A percentile compares a stretch with the other conserved stretches of the same genome.
phyloP scores from a whole-genome alignment of 1,140 invertebrate genomes.

The Parapsyche elsis region DNA sequence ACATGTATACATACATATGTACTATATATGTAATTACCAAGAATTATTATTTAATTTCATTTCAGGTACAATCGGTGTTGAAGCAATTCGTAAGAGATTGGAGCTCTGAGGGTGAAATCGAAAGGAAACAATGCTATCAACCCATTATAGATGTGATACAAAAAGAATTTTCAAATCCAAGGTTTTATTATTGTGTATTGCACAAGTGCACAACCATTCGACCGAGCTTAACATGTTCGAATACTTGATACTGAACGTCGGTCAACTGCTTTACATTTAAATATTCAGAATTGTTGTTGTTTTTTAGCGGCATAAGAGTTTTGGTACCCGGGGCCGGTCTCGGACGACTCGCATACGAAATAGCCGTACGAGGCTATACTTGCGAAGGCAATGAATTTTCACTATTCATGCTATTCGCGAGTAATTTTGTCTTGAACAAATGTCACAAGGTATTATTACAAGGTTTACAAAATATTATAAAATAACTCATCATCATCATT shows the following conservation, averaged over 20 bases:
- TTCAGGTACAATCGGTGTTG: conserved; percentile 85
- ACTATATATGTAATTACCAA: no score
- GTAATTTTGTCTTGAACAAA: conserved; percentile 95
- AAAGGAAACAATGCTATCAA: conserved; percentile 88
- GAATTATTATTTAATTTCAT: no score
- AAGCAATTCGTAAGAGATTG: conserved; percentile 97
- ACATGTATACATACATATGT: not conserved
- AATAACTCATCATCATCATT: no score
- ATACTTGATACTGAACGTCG: not conserved
- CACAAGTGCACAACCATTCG: not conserved
- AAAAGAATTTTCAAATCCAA: conserved; percentile 73
- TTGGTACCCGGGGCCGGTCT: conserved; percentile 95
- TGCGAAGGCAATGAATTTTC: conserved; percentile 99
- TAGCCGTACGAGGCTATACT: conserved; percentile 87
- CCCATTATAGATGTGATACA: conserved; percentile 91
- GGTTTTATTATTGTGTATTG: conserved; percentile 3
- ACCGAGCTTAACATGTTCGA: not conserved
- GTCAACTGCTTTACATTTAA: not conserved
- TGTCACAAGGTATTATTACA: conserved; percentile 71
- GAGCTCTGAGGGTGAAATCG: conserved; percentile 84
- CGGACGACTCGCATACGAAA: conserved; percentile 92
- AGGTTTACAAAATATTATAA: no score
- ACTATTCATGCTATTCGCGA: conserved; percentile 96
- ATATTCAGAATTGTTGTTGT: conserved; percentile 44
- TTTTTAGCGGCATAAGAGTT: conserved; percentile 75